Percentiles rank a stretch among this genome's conserved stretches.
phyloP scores from a whole-genome alignment of 1,140 invertebrate species.

The Parapsyche elsis region DNA sequence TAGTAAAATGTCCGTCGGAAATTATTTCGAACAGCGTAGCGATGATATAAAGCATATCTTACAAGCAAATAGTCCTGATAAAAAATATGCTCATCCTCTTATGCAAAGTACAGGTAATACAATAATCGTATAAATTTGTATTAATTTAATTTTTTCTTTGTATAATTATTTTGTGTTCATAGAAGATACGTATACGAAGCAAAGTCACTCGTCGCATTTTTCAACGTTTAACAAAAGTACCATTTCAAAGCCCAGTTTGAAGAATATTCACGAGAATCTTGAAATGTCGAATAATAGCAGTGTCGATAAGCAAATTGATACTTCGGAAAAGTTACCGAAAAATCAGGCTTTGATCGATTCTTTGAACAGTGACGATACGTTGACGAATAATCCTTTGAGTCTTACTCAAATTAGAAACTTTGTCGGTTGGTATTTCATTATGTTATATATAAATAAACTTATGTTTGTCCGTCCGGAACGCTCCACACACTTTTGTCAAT shows the following conservation, averaged over 20 bases:
- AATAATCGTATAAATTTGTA: too few relatives aligned
- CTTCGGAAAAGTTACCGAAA: neutral
- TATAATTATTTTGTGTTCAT: neutral
- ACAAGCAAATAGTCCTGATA: slow-evolving; percentile 48
- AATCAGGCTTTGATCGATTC: slow-evolving; percentile 19
- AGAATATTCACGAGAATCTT: neutral
- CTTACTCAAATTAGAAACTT: slow-evolving; percentile 50
- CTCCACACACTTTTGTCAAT: too few relatives aligned
- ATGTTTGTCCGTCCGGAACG: too few relatives aligned
- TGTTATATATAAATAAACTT: too few relatives aligned
- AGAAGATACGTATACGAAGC: slow-evolving; percentile 20
- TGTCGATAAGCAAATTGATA: neutral
- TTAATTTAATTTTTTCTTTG: neutral
- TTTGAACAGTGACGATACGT: slow-evolving; percentile 45
- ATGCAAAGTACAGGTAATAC: neutral
- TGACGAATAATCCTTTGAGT: slow-evolving; percentile 46
- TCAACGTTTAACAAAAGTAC: neutral
- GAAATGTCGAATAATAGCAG: neutral
- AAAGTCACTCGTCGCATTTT: neutral
- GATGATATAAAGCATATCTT: slow-evolving; percentile 47
- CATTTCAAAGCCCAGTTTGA: neutral
- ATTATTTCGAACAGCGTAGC: slow-evolving; percentile 47
- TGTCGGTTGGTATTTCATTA: slow-evolving; percentile 54
- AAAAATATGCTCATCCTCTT: slow-evolving; percentile 18
- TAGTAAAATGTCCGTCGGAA: slow-evolving; percentile 52